phyloP scores from a whole-genome alignment of 2,888 invertebrate species.

The Lamellibrachia satsuma region DNA sequence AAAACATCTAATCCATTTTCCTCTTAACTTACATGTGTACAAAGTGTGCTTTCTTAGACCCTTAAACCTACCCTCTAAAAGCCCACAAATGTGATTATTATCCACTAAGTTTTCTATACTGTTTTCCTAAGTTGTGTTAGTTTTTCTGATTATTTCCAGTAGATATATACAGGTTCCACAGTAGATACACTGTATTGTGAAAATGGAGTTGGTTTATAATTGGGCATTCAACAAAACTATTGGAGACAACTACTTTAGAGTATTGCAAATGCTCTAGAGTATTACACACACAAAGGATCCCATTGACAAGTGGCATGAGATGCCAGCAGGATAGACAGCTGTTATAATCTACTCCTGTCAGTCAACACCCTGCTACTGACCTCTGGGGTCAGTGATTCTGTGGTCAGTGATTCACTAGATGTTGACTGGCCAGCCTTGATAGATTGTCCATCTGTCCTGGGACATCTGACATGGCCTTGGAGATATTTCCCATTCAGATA shows the following conservation, averaged over 20 bases:
- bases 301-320: neutral
- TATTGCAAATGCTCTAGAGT: neutral
- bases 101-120: too few species aligned
- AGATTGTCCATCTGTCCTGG: neutral
- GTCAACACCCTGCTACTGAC: neutral
- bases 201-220: too few species aligned
- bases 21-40: too few species aligned
- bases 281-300: neutral
- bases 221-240: neutral
- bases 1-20: too few species aligned
- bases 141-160: too few species aligned
- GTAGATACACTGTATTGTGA: too few species aligned
- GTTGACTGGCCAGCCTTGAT: neutral
- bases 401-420: neutral
- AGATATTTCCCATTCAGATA: neutral
- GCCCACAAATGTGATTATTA: too few species aligned
- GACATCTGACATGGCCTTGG: neutral
- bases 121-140: too few species aligned
- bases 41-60: too few species aligned
- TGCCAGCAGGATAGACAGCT: neutral
- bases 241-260: neutral
- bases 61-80: too few species aligned
- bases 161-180: too few species aligned
- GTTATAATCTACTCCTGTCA: neutral
- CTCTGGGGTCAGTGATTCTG: neutral